A percentile compares a stretch with the other conserved stretches of the same genome.
Evolutionary conservation across 2,797 vertebrate species (phyloP).

Genomic region (Eulemur rubriventer): DNA sequence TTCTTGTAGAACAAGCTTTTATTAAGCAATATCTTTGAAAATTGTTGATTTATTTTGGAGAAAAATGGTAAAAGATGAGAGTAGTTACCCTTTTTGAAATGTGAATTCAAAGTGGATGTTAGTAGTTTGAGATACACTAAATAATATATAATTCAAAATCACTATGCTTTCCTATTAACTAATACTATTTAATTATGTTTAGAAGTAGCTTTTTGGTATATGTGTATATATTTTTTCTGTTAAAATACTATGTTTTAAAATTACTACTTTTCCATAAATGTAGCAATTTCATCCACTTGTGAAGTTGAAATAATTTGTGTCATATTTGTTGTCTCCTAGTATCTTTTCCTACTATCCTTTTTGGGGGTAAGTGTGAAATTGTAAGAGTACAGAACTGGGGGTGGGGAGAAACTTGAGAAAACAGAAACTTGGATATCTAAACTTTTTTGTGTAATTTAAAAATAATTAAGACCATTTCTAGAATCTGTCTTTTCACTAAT

Average conservation of each 20-base stretch:
- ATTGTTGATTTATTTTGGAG: slow-evolving; percentile 28
- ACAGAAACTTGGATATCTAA: not conserved
- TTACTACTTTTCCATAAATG: not conserved
- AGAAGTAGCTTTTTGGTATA: not conserved
- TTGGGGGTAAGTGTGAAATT: slow-evolving; percentile 10
- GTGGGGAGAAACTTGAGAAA: not conserved
- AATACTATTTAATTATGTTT: not conserved
- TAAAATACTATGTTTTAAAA: not conserved
- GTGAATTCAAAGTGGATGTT: not conserved
- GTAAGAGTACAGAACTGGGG: not conserved
- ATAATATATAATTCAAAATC: slow-evolving; percentile 3
- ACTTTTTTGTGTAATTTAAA: slow-evolving; percentile 33
- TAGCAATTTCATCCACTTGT: not conserved
- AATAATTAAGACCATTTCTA: not conserved
- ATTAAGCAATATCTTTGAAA: slow-evolving; percentile 12
- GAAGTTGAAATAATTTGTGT: not conserved
- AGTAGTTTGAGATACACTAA: not conserved
- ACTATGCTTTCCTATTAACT: not conserved
- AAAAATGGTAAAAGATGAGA: slow-evolving; percentile 4
- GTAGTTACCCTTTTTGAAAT: slow-evolving; percentile 19
- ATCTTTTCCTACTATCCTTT: not conserved
- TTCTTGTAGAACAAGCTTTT: not conserved
- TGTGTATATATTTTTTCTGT: not conserved
- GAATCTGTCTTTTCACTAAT: not conserved
- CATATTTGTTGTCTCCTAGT: not conserved